Evolutionary conservation across 2,797 vertebrate species (phyloP).

Genomic region (Apogon hyalosoma): DNA sequence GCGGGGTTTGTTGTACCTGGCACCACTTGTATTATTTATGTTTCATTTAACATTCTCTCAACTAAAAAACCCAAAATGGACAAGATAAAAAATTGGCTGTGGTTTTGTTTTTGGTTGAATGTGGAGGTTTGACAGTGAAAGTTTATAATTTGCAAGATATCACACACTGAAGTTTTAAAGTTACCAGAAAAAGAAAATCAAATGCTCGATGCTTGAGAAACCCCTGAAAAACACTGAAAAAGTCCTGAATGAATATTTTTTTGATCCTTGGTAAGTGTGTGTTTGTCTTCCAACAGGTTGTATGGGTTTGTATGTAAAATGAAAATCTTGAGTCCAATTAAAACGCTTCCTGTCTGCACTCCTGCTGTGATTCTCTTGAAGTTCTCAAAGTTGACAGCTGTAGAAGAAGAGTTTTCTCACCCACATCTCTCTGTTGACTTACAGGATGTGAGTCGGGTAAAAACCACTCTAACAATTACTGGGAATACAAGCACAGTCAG

Average conservation of each 20-base stretch:
- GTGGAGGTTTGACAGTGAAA: too few species aligned
- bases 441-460: constrained; percentile 35
- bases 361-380: constrained; percentile 62
- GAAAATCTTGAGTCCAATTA: constrained; percentile 66
- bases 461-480: background rate
- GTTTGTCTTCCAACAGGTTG: constrained; percentile 18
- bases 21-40: too few species aligned
- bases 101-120: too few species aligned
- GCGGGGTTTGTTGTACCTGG: too few species aligned
- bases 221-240: constrained; percentile 7
- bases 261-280: background rate
- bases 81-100: too few species aligned
- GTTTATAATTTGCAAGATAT: too few species aligned
- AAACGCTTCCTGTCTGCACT: constrained; percentile 41
- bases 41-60: too few species aligned
- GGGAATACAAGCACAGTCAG: constrained; percentile 23
- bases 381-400: constrained; percentile 60
- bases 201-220: background rate
- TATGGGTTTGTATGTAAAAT: constrained; percentile 50
- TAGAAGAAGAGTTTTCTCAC: constrained; percentile 44
- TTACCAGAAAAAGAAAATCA: constrained; percentile 19
- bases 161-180: too few species aligned
- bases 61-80: too few species aligned
- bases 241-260: constrained; percentile 18
- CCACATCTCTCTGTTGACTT: constrained; percentile 49